Base-by-base conservation (phyloP, 2,888 invertebrate species). In the Zaprionus obscuricornis region DNA sequence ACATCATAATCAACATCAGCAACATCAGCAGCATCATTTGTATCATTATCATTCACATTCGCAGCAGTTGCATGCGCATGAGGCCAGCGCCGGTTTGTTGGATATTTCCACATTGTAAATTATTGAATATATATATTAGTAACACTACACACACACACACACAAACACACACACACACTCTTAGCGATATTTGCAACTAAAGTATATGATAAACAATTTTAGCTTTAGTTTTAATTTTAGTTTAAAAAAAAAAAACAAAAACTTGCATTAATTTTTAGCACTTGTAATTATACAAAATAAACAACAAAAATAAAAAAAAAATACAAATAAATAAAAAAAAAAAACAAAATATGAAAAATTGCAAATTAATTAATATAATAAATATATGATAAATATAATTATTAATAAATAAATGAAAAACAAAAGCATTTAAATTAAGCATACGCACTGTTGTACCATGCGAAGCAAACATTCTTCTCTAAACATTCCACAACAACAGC, bases 21-120 rank as follows among this genome's bases (percentile, higher is more conserved):
- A 47, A 13, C 69, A 71, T 36, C 74, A 69, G 40, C 54, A 63
- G 47, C 60, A 71, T 49, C 64, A 70, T 37, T 54, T 60, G 66
- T 68, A 85, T 56, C 87, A 86, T 64, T 72, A 86, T 39, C 76
- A 79, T 59, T 68, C 76, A 54, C 60, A 73, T 55, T 36, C 66
- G 56, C 65, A 65, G 46, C 67, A 57, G 59, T 54, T 65, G 57
- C 33, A 33, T 26, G 66, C 56, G 33, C 76, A 72, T 16, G 85
- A 83, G 69, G 79, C 68, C 37, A 59, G 70, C 70, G 76, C 86
- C 59, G 89, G 88, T 68, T 84, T 90, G 72, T 83, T 90, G 88
- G 90, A 90, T 88, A 90, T 90, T 70, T 88, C 90, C 85, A 88
- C 90, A 72, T 86, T 90, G 90, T 90, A 90, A 90, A 89, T 88